These are phyloP conservation scores for Myioborus melanocephalus DNA, from an alignment of 2,797 vertebrate species.

Conservation along the genomic window DNA sequence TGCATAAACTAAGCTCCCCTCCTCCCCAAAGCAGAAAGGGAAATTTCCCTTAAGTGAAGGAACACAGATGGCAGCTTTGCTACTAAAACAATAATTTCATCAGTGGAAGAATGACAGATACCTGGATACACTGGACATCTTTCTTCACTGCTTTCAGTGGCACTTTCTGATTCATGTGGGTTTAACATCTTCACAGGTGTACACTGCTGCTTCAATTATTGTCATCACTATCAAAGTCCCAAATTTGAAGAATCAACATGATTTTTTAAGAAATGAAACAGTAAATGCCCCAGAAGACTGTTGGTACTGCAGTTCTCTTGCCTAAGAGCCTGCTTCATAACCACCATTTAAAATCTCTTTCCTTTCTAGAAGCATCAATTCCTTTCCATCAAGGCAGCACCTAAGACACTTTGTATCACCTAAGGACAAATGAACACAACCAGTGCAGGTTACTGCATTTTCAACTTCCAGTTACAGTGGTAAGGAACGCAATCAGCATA, in stretches of 20 bases:
- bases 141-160: neutral
- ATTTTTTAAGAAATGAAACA: neutral
- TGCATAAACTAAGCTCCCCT: neutral
- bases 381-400: neutral
- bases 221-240: neutral
- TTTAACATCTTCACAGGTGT: neutral
- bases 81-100: neutral
- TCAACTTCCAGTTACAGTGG: conserved; percentile 12
- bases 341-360: neutral
- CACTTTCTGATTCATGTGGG: neutral
- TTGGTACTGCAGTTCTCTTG: neutral
- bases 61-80: neutral
- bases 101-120: neutral
- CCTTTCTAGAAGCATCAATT: neutral
- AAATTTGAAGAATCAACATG: neutral
- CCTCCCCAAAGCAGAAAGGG: neutral
- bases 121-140: neutral
- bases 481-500: neutral
- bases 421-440: neutral
- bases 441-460: neutral
- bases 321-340: neutral
- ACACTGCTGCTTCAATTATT: neutral
- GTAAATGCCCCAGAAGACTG: neutral
- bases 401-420: neutral
- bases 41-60: neutral